A percentile compares a stretch with the other conserved stretches of the same genome.
phyloP scores from a whole-genome alignment of 1,140 invertebrate genomes.

The Camponotus floridanus region DNA sequence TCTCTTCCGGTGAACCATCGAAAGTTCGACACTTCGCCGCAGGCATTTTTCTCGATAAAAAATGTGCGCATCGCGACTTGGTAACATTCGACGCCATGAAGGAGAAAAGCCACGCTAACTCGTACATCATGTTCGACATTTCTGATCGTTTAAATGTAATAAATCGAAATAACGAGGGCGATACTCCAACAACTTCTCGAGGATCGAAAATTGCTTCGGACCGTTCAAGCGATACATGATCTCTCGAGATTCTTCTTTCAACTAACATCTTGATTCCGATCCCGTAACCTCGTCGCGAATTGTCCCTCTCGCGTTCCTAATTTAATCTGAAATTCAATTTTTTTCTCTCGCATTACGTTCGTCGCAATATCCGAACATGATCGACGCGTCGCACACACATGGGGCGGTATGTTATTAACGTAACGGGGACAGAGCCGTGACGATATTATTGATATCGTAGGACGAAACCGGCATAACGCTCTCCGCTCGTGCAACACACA shows the following conservation, averaged over 20 bases:
- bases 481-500: not conserved
- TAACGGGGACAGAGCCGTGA: conserved; percentile 11
- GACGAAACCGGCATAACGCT: conserved; percentile 19
- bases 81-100: not conserved
- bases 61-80: not conserved
- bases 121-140: not conserved
- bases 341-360: not conserved
- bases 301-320: not conserved
- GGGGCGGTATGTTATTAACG: conserved; percentile 10
- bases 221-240: not conserved
- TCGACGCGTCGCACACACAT: not conserved
- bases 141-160: conserved; percentile 1
- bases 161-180: not conserved
- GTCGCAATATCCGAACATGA: not conserved
- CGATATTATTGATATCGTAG: conserved; percentile 53
- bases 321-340: conserved; percentile 1
- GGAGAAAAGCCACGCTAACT: conserved; percentile 1
- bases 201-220: not conserved
- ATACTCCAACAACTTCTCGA: not conserved
- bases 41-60: conserved; percentile 42
- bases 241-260: no score
- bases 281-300: not conserved
- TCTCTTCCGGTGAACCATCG: conserved; percentile 31
- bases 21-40: conserved; percentile 37
- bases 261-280: no score